Percentiles rank a stretch among this genome's conserved stretches.
Conservation (phyloP, 1,140 invertebrate genomes). For the Eumeta japonica region DNA sequence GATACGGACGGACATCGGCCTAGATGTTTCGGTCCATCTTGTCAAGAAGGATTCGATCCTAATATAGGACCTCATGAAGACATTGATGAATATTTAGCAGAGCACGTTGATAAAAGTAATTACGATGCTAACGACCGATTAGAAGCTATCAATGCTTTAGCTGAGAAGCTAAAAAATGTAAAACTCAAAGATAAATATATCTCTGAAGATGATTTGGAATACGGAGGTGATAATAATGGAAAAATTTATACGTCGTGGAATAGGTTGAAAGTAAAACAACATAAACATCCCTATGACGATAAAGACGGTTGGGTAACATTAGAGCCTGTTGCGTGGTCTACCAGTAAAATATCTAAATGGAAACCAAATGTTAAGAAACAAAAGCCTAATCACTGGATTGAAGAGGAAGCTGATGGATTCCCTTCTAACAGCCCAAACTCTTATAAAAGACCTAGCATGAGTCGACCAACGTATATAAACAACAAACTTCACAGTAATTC, state of each 20-base stretch:
- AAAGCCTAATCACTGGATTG: constrained; percentile 44
- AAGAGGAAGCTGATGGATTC: constrained; percentile 33
- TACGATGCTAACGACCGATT: constrained; percentile 45
- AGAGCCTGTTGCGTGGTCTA: constrained; percentile 75
- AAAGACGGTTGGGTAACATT: constrained; percentile 74
- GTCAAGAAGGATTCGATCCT: constrained; percentile 39
- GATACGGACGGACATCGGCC: constrained; percentile 28
- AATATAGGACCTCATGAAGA: constrained; percentile 47
- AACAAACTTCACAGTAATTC: constrained; percentile 34
- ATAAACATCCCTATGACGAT: constrained; percentile 65
- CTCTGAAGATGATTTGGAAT: constrained; percentile 25
- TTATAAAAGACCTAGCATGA: constrained; percentile 32
- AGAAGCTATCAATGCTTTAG: constrained; percentile 43
- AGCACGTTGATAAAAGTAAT: constrained; percentile 59
- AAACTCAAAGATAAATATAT: constrained; percentile 36
- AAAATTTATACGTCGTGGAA: constrained; percentile 55
- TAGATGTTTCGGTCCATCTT: constrained; percentile 51
- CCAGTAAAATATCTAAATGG: constrained; percentile 79
- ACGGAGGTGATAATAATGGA: constrained; percentile 32
- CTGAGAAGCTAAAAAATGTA: constrained; percentile 39
- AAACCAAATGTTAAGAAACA: constrained; percentile 61
- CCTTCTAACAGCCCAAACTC: constrained; percentile 22
- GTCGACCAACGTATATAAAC: constrained; percentile 37
- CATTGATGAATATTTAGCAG: constrained; percentile 60
- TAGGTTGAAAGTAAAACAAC: constrained; percentile 52